Base-by-base conservation (phyloP, 2,888 invertebrate species). In the Argyresthia albistria region DNA sequence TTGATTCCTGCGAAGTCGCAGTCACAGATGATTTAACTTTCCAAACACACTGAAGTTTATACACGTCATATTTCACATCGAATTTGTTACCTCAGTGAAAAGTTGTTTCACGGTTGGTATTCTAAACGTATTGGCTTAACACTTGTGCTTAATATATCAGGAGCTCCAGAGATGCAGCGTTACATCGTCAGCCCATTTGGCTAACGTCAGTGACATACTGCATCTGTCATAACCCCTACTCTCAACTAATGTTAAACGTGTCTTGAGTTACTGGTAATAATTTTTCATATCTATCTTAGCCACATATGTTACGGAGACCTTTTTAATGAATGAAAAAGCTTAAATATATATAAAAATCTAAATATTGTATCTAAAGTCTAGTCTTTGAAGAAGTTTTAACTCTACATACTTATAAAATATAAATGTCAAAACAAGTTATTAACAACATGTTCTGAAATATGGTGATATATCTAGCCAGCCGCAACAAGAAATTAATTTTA, bases 111-210 rank as follows among this genome's bases (percentile, higher is more conserved):
- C 51, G 39, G 7, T 8, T 14, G 11, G 8, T 51, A 43, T 50
- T 46, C 45, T 46, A 10, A 43, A 39, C 25, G 15, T 36, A 50
- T 49, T 46, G 57, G 61, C 56, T n/a, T 47, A 56, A 66, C 80
- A 82, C 70, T 76, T 77, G 82, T 58, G 74, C 65, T 54, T 59
- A 67, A 80, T 78, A 67, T 66, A 62, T 82, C 51, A 80, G 77
- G 73, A 78, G 78, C 69, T 74, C 73, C 70, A 72, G 66, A 25
- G 25, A 25, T 25, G 2, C 25, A 25, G 25, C 25, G 25, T 25
- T 59, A 58, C 68, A 70, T 71, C 70, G 74, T 73, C 73, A 68
- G 70, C 60, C 60, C 70, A 73, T 74, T 82, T 84, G 81, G 81
- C 82, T 63, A 68, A 60, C 65, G 61, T 61, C 62, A 64, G 59